phyloP scores from a whole-genome alignment of 2,113 vertebrate species.

The Indri indri region DNA sequence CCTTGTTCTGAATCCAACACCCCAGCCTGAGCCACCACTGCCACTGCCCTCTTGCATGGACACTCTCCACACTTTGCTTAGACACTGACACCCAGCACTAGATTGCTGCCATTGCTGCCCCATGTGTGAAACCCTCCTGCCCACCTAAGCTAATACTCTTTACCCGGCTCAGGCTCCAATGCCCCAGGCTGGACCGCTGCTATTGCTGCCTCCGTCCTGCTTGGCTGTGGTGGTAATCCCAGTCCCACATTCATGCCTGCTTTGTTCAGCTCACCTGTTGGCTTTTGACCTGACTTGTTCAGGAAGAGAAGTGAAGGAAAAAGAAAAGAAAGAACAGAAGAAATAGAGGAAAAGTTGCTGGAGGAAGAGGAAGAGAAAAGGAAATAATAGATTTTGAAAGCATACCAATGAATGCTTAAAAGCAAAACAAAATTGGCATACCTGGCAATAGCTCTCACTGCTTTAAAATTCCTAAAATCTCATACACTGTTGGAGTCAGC shows the following conservation, averaged over 20 bases:
- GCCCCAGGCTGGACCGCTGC: rapidly evolving
- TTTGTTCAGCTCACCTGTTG: background rate
- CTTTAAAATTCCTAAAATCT: background rate
- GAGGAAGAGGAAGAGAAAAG: background rate
- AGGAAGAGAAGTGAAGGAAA: background rate
- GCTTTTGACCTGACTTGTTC: background rate
- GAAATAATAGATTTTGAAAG: background rate
- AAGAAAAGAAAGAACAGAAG: background rate
- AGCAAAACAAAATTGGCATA: background rate
- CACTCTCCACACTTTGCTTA: background rate
- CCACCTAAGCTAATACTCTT: background rate
- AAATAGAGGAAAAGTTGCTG: rapidly evolving
- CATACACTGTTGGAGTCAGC: background rate
- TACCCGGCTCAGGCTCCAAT: background rate
- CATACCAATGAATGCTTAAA: background rate
- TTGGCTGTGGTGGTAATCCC: background rate
- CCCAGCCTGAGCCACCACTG: too few relatives aligned
- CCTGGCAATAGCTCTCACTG: background rate
- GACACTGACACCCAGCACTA: background rate
- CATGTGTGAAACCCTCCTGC: background rate
- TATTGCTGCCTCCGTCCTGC: background rate
- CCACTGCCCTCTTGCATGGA: too few relatives aligned
- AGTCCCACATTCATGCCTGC: background rate
- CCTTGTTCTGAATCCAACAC: background rate
- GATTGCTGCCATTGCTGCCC: background rate